Base-by-base conservation (phyloP, 2,113 vertebrate species). In the Catharus minimus region DNA sequence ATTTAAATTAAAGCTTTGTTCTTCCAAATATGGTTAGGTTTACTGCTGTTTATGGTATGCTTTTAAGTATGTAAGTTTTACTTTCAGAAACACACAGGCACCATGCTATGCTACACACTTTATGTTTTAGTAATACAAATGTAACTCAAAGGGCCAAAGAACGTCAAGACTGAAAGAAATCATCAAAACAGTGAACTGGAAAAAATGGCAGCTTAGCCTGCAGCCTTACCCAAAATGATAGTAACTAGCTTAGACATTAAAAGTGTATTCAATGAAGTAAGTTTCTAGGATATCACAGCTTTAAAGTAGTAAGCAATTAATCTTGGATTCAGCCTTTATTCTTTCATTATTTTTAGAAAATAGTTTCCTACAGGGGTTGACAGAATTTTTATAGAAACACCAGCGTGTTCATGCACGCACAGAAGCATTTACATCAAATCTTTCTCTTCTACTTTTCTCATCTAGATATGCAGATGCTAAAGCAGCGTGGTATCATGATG, bases 1-100 rank as follows among this genome's bases (percentile, higher is more conserved):
- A 64, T 53, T 86, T 56, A 89, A 58, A 88, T 88, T 83, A 93
- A 87, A 76, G 33, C 21, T 71, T 67, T 66, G 11, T 80, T 82
- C 68, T 83, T 91, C 73, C 76, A 91, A 90, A 77, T 47, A 64
- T 8, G 80, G 87, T 46, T 79, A 73, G 53, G 28, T 92, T 91
- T 93, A 82, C 61, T 86, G 55, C 61, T 86, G 57, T 75, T 94
- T 71, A 95, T 57, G 74, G 83, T 86, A 93, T 36, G 82, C 69
- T 95, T 88, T 95, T 93, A 96, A 96, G 82, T 95, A 95, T 93
- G 95, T 88, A 95, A 93, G 92, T 96, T 94, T 96, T 94, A 92
- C 90, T 96, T 95, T 95, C 93, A 95, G 47, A 57, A 95, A 95
- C 86, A 95, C 66, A 65, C 17, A 86, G 86, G 86, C 86, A 72